Base-by-base conservation (phyloP, 2,888 invertebrate species). In the Oscheius sp. region DNA sequence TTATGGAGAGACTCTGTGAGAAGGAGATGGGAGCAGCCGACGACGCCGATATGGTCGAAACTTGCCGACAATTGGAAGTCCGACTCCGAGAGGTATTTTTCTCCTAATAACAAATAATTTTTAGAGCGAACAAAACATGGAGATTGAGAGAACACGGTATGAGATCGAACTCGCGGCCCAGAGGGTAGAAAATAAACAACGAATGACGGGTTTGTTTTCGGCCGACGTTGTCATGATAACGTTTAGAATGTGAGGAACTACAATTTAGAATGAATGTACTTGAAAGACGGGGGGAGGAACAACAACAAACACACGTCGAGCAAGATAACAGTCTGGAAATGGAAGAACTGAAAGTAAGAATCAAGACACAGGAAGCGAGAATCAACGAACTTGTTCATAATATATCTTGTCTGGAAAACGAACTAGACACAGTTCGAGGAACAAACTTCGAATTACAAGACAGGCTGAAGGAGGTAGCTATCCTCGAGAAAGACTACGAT, bases 1-100 rank as follows among this genome's bases (percentile, higher is more conserved):
- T 83, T 5, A 72, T 77, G 72, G 79, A 68, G 9, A 47, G 68
- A 9, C 62, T 80, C 24, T 80, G 80, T 61, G 77, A 78, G 33
- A 64, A 68, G 33, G 73, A 75, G 45, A 77, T 75, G 76, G 49
- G 65, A 4, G 64, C 50, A 2, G 38, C 30, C 20, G 65, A 51
- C 12, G 62, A 56, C 12, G 70, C 54, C 3, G 72, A 71, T 1
- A 41, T 65, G 32, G 41, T 50, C 12, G 49, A 63, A 2, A 66
- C 66, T 0, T 67, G 70, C 4, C 22, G 68, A 0, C 54, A 63
- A 24, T 17, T 68, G 44, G 63, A 63, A 36, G 14, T n/a, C 8
- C 12, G 56, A 26, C 44, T 67, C 9, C 36, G 32, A 36, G 51
- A 67, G 56, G 66, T 66, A 32, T 32, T 14, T 28, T 26, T 20